Evolutionary conservation across 2,888 invertebrate genomes (phyloP), one percentile per base, ranked within the genome.

Genomic region (Blera fallax): DNA sequence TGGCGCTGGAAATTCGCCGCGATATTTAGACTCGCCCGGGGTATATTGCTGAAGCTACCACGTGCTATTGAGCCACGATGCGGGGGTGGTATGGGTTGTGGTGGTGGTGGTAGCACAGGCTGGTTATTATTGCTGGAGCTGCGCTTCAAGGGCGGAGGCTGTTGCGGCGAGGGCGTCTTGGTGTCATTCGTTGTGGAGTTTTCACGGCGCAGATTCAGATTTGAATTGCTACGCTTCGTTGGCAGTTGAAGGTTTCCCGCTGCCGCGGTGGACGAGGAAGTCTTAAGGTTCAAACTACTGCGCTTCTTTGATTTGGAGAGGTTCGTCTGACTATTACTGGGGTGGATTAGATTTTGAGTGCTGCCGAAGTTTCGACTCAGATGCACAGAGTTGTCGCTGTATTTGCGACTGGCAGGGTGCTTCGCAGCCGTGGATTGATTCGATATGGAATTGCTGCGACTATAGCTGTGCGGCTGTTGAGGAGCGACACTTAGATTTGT

Each of bases 301-400:
- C 92, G 91, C 79, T 92, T 92, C 70, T 92, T 92, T 14, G 91
- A 90, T 87, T 91, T 92, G 37, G 91, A 89, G 87, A 91, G 89
- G 83, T 92, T 91, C 65, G 88, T 88, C 77, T 92, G 91, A 88
- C 90, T 91, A 16, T 87, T 88, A 29, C 81, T 87, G 32, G 89
- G 89, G 78, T 90, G 91, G 60, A 92, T 91, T 34, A 92, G 88
- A 79, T 92, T 92, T 67, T 92, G 92, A 7, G 92, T 92, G 88
- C 92, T 92, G 50, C 92, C 92, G 79, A 91, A 92, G 77, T 91
- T 91, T 11, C 91, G 90, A 62, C 89, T 91, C 48, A 92, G 87
- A 80, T 92, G 91, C 21, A 90, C 89, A 0, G 89, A 88, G 64
- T 89, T 90, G 56, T 89, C 89, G 73, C 90, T 90, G 40, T 88